Percentiles rank a stretch among this genome's conserved stretches.
phyloP scores from a whole-genome alignment of 53 echinoderm and acorn worm species.

The Stichopus horrens region DNA sequence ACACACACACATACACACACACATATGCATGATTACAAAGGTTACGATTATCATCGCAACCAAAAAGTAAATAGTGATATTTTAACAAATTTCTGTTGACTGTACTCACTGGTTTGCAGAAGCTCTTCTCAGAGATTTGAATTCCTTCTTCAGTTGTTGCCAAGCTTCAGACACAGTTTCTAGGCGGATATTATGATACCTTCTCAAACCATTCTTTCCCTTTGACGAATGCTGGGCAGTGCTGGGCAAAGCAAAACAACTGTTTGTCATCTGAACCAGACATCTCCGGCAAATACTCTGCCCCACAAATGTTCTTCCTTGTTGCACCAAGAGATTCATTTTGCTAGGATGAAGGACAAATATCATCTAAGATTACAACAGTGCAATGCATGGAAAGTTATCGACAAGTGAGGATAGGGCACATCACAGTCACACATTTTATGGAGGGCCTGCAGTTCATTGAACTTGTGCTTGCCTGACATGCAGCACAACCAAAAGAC shows the following conservation, averaged over 20 bases:
- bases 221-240: background rate
- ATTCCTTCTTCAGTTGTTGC: constrained; percentile 27
- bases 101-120: constrained; percentile 19
- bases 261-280: background rate
- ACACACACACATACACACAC: too few relatives aligned
- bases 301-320: background rate
- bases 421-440: too few relatives aligned
- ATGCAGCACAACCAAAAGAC: too few relatives aligned
- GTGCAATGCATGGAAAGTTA: too few relatives aligned
- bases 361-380: too few relatives aligned
- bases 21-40: too few relatives aligned
- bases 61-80: too few relatives aligned
- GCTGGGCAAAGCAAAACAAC: background rate
- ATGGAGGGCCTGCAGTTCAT: too few relatives aligned
- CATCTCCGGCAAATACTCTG: constrained; percentile 1
- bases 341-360: background rate
- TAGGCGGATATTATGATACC: constrained; percentile 15
- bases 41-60: too few relatives aligned
- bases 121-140: constrained; percentile 14
- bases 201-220: background rate
- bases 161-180: constrained; percentile 22
- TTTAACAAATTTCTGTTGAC: background rate
- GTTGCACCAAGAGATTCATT: constrained; percentile 10
- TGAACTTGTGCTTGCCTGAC: too few relatives aligned
- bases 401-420: too few relatives aligned